Evolutionary conservation across 2,113 vertebrate species (phyloP).

Genomic region (Rynchops niger): DNA sequence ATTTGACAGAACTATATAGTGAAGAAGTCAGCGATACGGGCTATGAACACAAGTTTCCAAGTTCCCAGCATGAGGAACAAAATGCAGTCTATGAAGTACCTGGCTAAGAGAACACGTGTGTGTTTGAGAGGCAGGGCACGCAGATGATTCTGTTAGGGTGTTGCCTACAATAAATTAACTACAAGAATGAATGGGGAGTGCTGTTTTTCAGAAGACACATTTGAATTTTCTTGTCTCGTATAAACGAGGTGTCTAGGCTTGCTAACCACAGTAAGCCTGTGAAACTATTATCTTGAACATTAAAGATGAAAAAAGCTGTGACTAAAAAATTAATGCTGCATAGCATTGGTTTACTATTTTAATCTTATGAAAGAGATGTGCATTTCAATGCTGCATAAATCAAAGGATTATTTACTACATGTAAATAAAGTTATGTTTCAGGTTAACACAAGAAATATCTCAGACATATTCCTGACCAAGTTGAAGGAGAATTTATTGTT

Average conservation of each 20-base stretch:
- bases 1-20: not conserved
- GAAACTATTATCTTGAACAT: not conserved
- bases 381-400: not conserved
- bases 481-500: not conserved
- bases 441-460: not conserved
- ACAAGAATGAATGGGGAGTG: not conserved
- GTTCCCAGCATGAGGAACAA: not conserved
- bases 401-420: not conserved
- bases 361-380: not conserved
- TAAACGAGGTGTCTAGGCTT: not conserved
- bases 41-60: not conserved
- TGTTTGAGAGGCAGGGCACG: not conserved
- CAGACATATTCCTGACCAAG: not conserved
- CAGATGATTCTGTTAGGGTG: not conserved
- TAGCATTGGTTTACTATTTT: not conserved
- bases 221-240: not conserved
- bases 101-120: not conserved
- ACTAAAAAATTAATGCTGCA: not conserved
- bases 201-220: not conserved
- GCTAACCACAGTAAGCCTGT: not conserved
- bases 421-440: not conserved
- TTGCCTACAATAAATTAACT: not conserved
- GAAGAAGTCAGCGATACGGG: not conserved
- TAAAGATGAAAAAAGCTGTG: not conserved
- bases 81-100: not conserved